Conservation (phyloP, 2,888 invertebrate genomes). For the Actias luna region DNA sequence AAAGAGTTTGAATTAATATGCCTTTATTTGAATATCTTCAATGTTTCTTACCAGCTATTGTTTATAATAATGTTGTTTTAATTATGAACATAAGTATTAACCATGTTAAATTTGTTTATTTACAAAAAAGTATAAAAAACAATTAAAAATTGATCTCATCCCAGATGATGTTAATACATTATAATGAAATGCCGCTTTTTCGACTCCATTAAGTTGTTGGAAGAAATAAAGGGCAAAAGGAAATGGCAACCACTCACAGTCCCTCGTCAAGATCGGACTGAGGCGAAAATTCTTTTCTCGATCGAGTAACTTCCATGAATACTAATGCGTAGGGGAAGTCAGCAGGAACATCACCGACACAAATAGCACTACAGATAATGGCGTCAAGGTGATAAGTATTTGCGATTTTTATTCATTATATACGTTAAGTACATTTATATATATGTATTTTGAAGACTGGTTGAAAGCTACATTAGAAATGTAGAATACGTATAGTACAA, state of each 20-base stretch:
- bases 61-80: no score
- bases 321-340: slow-evolving; percentile 65
- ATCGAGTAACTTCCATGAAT: slow-evolving; percentile 79
- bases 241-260: slow-evolving; percentile 72
- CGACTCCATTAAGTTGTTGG: slow-evolving; percentile 75
- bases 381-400: slow-evolving; percentile 30
- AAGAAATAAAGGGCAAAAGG: slow-evolving; percentile 69
- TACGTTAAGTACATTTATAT: not conserved
- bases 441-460: not conserved
- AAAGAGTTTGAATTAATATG: no score
- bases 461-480: not conserved
- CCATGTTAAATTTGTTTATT: no score
- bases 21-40: no score
- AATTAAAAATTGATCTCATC: slow-evolving; percentile 47
- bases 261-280: slow-evolving; percentile 68
- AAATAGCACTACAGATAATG: slow-evolving; percentile 60
- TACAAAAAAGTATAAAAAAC: slow-evolving; percentile 24
- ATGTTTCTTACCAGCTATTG: no score
- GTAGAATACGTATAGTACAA: no score
- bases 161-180: slow-evolving; percentile 65
- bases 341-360: slow-evolving; percentile 58
- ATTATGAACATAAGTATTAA: no score
- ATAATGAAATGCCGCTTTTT: slow-evolving; percentile 72
- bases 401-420: not conserved
- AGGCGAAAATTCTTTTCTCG: slow-evolving; percentile 75